These are phyloP conservation scores for Tiphia femorata DNA, from an alignment of 2,888 invertebrate genomes.

Conservation along the genomic window DNA sequence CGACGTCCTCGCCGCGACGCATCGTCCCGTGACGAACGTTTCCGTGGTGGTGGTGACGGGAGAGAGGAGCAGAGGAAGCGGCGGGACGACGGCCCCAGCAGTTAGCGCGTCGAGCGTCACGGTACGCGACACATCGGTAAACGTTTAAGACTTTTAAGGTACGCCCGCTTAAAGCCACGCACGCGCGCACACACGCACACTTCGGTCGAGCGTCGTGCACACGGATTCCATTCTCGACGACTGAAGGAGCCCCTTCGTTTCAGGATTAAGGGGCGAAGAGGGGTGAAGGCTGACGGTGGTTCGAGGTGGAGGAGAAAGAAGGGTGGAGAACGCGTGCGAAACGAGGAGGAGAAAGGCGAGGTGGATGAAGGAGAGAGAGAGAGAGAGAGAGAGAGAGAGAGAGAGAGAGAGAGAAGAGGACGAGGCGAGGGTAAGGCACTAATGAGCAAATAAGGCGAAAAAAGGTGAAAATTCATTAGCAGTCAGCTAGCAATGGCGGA, in stretches of 20 bases:
- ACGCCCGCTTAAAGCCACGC: slow-evolving; percentile 11
- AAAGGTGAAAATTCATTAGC: slow-evolving; percentile 65
- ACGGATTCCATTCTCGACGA: slow-evolving; percentile 20
- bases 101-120: slow-evolving; percentile 8
- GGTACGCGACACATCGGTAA: slow-evolving; percentile 20
- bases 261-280: slow-evolving; percentile 7
- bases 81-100: too few relatives aligned
- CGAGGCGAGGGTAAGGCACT: slow-evolving; percentile 54
- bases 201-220: not conserved
- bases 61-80: too few relatives aligned
- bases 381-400: slow-evolving; percentile 38
- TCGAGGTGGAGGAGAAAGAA: slow-evolving; percentile 16
- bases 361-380: slow-evolving; percentile 27
- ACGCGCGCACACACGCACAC: not conserved
- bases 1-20: too few relatives aligned
- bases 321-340: slow-evolving; percentile 16
- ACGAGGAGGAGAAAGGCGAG: slow-evolving; percentile 9
- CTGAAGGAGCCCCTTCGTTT: slow-evolving; percentile 19
- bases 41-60: too few relatives aligned
- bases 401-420: slow-evolving; percentile 10
- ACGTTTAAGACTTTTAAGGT: slow-evolving; percentile 33
- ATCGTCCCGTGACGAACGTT: slow-evolving; percentile 1
- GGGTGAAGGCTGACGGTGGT: too few relatives aligned
- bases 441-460: slow-evolving; percentile 63
- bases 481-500: slow-evolving; percentile 51